Percentiles rank a stretch among this genome's conserved stretches.
phyloP scores from a whole-genome alignment of 2,888 invertebrate species.

The Erebia palarica region DNA sequence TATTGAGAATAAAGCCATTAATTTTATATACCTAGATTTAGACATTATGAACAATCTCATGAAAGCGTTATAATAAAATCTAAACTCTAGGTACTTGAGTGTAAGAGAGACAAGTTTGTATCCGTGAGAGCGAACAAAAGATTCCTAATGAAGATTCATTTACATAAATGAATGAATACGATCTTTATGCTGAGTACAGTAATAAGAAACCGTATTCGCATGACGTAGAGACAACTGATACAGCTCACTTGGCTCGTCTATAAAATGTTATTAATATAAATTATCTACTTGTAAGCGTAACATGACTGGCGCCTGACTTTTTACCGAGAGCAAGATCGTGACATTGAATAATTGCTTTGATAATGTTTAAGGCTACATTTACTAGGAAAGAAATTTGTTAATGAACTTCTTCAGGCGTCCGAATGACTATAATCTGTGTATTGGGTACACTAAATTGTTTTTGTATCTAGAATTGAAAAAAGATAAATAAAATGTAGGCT shows the following conservation, averaged over 20 bases:
- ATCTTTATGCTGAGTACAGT: slow-evolving; percentile 9
- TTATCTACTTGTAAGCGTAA: neutral
- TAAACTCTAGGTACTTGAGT: neutral
- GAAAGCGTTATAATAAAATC: too few relatives aligned
- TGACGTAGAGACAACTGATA: slow-evolving; percentile 11
- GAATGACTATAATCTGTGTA: neutral
- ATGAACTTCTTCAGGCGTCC: neutral
- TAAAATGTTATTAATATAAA: neutral
- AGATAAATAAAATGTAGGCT: too few relatives aligned
- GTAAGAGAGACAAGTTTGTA: neutral
- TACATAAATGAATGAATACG: slow-evolving; percentile 17
- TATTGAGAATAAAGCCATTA: too few relatives aligned
- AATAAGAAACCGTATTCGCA: slow-evolving; percentile 14
- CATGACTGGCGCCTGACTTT: slow-evolving; percentile 3
- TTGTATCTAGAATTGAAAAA: neutral
- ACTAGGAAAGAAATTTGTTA: neutral
- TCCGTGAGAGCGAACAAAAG: neutral
- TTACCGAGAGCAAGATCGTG: slow-evolving; percentile 9
- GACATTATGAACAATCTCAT: too few relatives aligned
- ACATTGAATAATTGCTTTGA: neutral
- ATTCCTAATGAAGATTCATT: slow-evolving; percentile 19
- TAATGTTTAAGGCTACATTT: neutral
- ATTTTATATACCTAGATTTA: too few relatives aligned
- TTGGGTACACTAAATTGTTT: neutral
- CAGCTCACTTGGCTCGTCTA: neutral